Conservation (phyloP, 2,888 invertebrate genomes). For the Frankliniella intonsa region DNA sequence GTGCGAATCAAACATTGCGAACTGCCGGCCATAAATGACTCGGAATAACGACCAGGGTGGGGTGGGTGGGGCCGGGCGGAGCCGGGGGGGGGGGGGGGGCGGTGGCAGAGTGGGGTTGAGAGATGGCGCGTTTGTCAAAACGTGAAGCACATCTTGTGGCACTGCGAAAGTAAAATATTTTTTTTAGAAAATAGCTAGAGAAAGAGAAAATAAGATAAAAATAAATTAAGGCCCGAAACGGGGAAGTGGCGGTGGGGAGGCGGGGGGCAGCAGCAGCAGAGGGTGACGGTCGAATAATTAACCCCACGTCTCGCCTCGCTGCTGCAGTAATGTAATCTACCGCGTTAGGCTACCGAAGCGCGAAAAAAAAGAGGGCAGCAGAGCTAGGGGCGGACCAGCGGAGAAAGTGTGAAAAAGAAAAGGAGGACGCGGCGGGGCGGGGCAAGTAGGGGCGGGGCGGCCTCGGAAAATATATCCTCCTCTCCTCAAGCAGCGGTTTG, state of each 20-base stretch:
- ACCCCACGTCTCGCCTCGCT: neutral
- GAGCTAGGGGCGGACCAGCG: neutral
- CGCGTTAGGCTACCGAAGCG: neutral
- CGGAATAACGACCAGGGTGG: neutral
- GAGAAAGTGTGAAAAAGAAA: no score
- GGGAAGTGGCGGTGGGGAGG: neutral
- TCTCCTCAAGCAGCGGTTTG: conserved; percentile 4
- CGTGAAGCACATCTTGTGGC: neutral
- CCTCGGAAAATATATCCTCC: neutral
- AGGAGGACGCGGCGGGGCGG: no score
- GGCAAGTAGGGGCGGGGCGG: no score
- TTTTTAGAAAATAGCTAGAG: no score
- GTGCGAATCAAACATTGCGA: conserved; percentile 13
- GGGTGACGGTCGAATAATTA: neutral
- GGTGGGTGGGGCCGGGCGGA: neutral
- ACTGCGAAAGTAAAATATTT: neutral
- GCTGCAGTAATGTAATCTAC: conserved; percentile 2
- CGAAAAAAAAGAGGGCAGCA: neutral
- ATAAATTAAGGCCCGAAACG: neutral
- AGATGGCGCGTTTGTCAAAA: neutral
- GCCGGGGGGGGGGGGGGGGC: neutral
- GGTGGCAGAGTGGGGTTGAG: neutral
- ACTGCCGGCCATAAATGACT: neutral
- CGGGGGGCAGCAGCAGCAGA: no score
- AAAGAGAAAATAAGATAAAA: no score